A percentile compares a stretch with the other conserved stretches of the same genome.
These are phyloP conservation scores for Sterrhoptilus dennistouni DNA, from an alignment of 2,113 vertebrate genomes.

Conservation along the genomic window DNA sequence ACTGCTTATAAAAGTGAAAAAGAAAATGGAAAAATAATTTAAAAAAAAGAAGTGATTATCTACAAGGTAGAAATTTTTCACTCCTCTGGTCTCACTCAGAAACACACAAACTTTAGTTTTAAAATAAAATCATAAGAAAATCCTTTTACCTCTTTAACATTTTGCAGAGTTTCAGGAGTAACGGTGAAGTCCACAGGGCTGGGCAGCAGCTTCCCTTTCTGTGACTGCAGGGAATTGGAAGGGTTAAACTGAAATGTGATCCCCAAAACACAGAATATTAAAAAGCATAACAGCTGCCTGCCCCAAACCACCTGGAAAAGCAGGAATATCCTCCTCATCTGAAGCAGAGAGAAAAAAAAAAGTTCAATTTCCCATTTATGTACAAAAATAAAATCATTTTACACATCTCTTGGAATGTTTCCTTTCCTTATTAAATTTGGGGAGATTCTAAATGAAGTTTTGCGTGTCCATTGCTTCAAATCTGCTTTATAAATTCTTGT, in stretches of 20 bases:
- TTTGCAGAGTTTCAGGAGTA: slow-evolving; percentile 93
- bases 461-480: background rate
- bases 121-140: background rate
- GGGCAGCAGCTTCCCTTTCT: slow-evolving; percentile 83
- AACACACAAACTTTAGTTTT: background rate
- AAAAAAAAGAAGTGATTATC: background rate
- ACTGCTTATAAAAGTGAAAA: background rate
- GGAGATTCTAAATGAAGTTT: background rate
- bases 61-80: background rate
- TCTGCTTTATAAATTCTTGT: background rate
- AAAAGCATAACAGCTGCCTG: background rate
- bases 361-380: background rate
- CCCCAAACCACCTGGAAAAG: background rate
- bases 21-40: background rate
- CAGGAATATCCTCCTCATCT: background rate
- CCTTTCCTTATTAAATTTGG: background rate
- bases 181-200: slow-evolving; percentile 93
- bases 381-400: background rate
- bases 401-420: background rate
- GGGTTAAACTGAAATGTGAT: background rate
- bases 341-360: background rate
- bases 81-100: background rate
- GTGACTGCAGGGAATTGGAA: slow-evolving; percentile 76
- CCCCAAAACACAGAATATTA: background rate
- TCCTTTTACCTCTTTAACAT: slow-evolving; percentile 83